phyloP scores from a whole-genome alignment of 1,140 invertebrate genomes.

The Sweltsa coloradensis region DNA sequence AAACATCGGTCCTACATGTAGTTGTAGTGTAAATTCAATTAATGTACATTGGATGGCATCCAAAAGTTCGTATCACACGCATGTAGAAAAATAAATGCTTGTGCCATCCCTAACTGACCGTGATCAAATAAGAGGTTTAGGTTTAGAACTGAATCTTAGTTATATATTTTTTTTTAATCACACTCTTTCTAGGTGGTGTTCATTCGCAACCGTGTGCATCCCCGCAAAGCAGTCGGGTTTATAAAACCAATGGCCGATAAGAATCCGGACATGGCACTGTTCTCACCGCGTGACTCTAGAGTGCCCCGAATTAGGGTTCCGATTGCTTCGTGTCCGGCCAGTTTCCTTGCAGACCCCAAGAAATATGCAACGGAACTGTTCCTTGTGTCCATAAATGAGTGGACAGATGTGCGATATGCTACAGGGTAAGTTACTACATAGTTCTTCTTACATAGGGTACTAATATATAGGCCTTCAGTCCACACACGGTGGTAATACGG shows the following conservation, averaged over 20 bases:
- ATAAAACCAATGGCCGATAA: conserved; percentile 45
- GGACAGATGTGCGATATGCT: conserved; percentile 40
- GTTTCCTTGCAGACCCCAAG: conserved; percentile 39
- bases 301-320: conserved; percentile 58
- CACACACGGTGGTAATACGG: too few relatives aligned
- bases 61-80: too few relatives aligned
- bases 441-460: too few relatives aligned
- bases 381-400: conserved; percentile 53
- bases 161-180: too few relatives aligned
- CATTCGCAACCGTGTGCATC: conserved; percentile 41
- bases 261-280: conserved; percentile 40
- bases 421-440: conserved; percentile 32
- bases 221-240: conserved; percentile 48
- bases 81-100: too few relatives aligned
- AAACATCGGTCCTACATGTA: too few relatives aligned
- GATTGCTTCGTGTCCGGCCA: conserved; percentile 41
- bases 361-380: conserved; percentile 48
- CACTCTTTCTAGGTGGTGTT: conserved; percentile 31
- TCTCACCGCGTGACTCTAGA: conserved; percentile 58
- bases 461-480: too few relatives aligned
- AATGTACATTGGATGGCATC: too few relatives aligned
- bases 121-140: too few relatives aligned
- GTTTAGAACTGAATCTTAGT: too few relatives aligned
- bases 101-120: too few relatives aligned
- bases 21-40: too few relatives aligned